phyloP scores from a whole-genome alignment of 2,888 invertebrate species.

The Scrobipalpa atriplicella region DNA sequence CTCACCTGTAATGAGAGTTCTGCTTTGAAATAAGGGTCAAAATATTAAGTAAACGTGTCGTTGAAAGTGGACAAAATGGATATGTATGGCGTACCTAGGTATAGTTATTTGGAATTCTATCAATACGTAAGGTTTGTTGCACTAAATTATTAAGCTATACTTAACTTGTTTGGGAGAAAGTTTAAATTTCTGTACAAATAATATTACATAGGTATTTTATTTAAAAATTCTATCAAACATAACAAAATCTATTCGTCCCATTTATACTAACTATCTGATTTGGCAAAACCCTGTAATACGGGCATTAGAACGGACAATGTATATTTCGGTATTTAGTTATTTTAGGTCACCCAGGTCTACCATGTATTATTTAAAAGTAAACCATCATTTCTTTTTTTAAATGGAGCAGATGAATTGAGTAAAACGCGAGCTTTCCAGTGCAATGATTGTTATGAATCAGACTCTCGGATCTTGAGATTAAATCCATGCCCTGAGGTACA shows the following conservation, averaged over 20 bases:
- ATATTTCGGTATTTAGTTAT: background rate
- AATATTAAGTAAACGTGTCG: background rate
- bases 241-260: too few species aligned
- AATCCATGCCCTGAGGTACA: slow-evolving; percentile 79
- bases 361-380: background rate
- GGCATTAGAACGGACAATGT: background rate
- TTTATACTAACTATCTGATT: too few species aligned
- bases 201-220: too few species aligned
- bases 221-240: too few species aligned
- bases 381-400: slow-evolving; percentile 36
- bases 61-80: too few species aligned
- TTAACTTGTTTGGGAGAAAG: too few species aligned
- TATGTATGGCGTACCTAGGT: too few species aligned
- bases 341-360: too few species aligned
- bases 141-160: too few species aligned
- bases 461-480: slow-evolving; percentile 77
- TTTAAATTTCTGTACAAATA: too few species aligned
- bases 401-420: slow-evolving; percentile 51
- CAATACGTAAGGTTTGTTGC: too few species aligned
- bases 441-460: slow-evolving; percentile 73
- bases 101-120: too few species aligned
- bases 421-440: slow-evolving; percentile 51
- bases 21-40: slow-evolving; percentile 24
- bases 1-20: slow-evolving; percentile 43
- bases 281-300: background rate